A percentile compares a stretch with the other conserved stretches of the same genome.
These are phyloP conservation scores for Gadopsis bispinosus DNA, from an alignment of 2,797 vertebrate genomes.

Conservation along the genomic window DNA sequence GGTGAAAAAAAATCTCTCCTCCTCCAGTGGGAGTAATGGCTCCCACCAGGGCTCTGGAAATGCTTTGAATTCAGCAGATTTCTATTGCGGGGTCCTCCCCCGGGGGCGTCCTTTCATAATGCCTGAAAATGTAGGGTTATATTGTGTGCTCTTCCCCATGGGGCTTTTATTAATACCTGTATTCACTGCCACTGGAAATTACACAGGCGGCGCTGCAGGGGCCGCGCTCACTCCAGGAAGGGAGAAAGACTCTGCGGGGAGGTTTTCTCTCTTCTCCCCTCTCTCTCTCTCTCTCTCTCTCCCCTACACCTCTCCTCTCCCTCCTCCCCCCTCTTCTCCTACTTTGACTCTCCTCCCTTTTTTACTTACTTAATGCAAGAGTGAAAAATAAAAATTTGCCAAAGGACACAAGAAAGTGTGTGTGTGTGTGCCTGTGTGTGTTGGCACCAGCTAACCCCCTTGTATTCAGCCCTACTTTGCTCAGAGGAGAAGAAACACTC, in stretches of 20 bases:
- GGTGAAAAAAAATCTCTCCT: constrained; percentile 62
- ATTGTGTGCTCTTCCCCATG: constrained; percentile 92
- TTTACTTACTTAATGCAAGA: constrained; percentile 95
- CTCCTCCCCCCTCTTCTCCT: constrained; percentile 71
- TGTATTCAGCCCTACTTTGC: constrained; percentile 94
- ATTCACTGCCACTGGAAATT: constrained; percentile 93
- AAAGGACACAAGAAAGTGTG: constrained; percentile 92
- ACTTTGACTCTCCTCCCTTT: constrained; percentile 70
- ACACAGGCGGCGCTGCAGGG: constrained; percentile 90
- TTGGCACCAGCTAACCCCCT: constrained; percentile 90
- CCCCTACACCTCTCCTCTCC: constrained; percentile 50
- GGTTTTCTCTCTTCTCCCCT: constrained; percentile 89
- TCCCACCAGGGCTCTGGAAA: constrained; percentile 91
- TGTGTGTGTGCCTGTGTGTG: constrained; percentile 86
- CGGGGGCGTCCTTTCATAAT: constrained; percentile 92
- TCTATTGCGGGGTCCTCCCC: constrained; percentile 91
- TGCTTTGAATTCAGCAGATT: constrained; percentile 95
- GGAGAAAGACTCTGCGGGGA: constrained; percentile 93
- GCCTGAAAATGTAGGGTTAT: constrained; percentile 95
- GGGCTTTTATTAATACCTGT: constrained; percentile 95
- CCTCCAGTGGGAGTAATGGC: constrained; percentile 90
- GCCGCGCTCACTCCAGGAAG: constrained; percentile 87
- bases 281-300: too few species aligned
- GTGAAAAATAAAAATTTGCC: constrained; percentile 99
- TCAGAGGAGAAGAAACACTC: constrained; percentile 89